These are phyloP conservation scores for Cotesia vestalis DNA, from an alignment of 1,140 invertebrate species.

Conservation along the genomic window DNA sequence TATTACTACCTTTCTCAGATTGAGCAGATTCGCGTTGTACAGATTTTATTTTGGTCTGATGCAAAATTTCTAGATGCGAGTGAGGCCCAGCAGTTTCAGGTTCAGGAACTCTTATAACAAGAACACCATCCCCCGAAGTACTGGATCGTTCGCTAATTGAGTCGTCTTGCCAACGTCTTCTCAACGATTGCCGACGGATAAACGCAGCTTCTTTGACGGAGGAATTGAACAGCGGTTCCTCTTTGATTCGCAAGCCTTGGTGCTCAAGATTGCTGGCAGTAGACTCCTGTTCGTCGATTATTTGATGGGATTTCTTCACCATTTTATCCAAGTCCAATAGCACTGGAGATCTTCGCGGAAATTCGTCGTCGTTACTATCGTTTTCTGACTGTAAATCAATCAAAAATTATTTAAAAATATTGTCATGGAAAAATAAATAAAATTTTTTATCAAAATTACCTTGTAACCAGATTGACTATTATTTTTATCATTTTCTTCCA, in stretches of 20 bases:
- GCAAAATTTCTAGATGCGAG: slow-evolving; percentile 58
- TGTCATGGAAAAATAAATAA: slow-evolving; percentile 23
- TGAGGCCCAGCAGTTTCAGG: slow-evolving; percentile 58
- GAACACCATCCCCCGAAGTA: slow-evolving; percentile 49
- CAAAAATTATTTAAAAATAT: slow-evolving; percentile 13
- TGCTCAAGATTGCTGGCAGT: slow-evolving; percentile 14
- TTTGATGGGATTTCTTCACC: slow-evolving; percentile 54
- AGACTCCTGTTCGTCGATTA: slow-evolving; percentile 23
- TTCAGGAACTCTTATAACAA: slow-evolving; percentile 60
- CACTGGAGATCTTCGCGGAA: slow-evolving; percentile 52
- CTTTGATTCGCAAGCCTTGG: slow-evolving; percentile 10
- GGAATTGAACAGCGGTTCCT: slow-evolving; percentile 5
- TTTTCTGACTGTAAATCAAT: slow-evolving; percentile 53
- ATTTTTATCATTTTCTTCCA: slow-evolving; percentile 46
- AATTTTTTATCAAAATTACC: slow-evolving; percentile 43
- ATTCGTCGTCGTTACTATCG: slow-evolving; percentile 58
- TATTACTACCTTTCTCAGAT: slow-evolving; percentile 60
- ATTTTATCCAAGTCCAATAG: slow-evolving; percentile 62
- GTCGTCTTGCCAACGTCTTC: slow-evolving; percentile 56
- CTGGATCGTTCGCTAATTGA: slow-evolving; percentile 41
- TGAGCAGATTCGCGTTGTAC: slow-evolving; percentile 59
- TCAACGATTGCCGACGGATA: slow-evolving; percentile 49
- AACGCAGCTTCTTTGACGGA: slow-evolving; percentile 39
- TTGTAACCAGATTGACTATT: slow-evolving; percentile 46
- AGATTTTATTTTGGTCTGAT: slow-evolving; percentile 56